Evolutionary conservation across 2,113 vertebrate genomes (phyloP).

Genomic region (Ancistrus triradiatus): DNA sequence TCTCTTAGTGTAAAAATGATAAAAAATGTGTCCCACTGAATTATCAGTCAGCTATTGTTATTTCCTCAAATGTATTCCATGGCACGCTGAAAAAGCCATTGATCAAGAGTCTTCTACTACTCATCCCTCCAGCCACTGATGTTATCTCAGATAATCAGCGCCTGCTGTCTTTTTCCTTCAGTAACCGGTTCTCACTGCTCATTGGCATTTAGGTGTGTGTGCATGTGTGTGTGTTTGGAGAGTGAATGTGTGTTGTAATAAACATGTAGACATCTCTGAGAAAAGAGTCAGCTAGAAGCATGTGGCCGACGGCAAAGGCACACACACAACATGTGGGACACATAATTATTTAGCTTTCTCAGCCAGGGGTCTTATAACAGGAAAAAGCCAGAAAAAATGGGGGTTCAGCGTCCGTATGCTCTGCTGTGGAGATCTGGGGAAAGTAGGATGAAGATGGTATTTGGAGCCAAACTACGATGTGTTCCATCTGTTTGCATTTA

Average conservation of each 20-base stretch:
- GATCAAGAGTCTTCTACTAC: constrained; percentile 12
- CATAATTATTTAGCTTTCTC: constrained; percentile 10
- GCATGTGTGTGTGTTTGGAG: constrained; percentile 5
- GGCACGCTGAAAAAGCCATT: constrained; percentile 12
- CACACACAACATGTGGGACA: not conserved
- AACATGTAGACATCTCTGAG: not conserved
- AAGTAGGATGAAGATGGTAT: not conserved
- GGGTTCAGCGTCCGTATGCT: constrained; percentile 17
- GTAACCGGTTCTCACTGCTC: not conserved
- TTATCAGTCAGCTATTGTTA: too few species aligned
- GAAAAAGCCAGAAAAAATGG: constrained; percentile 5
- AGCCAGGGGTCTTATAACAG: constrained; percentile 14
- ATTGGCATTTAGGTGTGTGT: too few species aligned
- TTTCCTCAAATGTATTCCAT: not conserved
- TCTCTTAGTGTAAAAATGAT: too few species aligned
- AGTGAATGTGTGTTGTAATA: constrained; percentile 9
- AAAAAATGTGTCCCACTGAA: too few species aligned
- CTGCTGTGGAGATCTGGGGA: constrained; percentile 17
- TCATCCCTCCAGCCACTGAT: not conserved
- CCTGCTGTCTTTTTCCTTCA: constrained; percentile 34
- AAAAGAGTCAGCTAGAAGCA: not conserved
- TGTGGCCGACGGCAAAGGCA: not conserved
- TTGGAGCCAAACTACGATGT: constrained; percentile 39
- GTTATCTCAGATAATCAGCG: constrained; percentile 18
- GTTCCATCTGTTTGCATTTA: constrained; percentile 51